Conservation (phyloP, 1,140 invertebrate species). For the Teleogryllus occipitalis region DNA sequence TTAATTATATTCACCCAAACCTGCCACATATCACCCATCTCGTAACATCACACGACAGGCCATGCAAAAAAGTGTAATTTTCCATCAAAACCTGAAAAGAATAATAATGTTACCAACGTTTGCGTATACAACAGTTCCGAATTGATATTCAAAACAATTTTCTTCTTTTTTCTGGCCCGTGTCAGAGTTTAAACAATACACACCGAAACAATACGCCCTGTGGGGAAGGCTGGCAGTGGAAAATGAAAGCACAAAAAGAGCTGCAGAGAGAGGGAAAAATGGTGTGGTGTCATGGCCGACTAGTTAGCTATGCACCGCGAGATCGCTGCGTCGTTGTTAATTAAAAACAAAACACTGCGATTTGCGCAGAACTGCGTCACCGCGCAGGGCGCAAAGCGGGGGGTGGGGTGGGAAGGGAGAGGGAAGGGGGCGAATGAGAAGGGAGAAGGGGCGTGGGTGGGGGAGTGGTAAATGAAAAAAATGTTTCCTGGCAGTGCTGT, state of each 20-base stretch:
- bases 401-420: no score
- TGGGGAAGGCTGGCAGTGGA: neutral
- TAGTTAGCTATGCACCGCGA: neutral
- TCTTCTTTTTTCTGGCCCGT: neutral
- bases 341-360: conserved; percentile 1
- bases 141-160: conserved; percentile 6
- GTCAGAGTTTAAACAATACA: conserved; percentile 5
- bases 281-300: neutral
- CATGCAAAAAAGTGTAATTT: neutral
- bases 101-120: conserved; percentile 1
- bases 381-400: neutral
- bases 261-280: neutral
- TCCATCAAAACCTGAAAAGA: conserved; percentile 4
- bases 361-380: neutral
- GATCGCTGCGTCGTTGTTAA: neutral
- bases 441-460: no score
- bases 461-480: no score
- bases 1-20: conserved; percentile 5
- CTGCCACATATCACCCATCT: neutral
- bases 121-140: conserved; percentile 3
- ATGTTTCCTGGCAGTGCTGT: no score
- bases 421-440: no score
- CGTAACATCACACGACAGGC: neutral
- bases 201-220: neutral
- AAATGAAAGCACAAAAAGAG: neutral